Percentiles rank a stretch among this genome's conserved stretches.
phyloP scores from a whole-genome alignment of 1,140 invertebrate genomes.

The Drosophila yakuba region DNA sequence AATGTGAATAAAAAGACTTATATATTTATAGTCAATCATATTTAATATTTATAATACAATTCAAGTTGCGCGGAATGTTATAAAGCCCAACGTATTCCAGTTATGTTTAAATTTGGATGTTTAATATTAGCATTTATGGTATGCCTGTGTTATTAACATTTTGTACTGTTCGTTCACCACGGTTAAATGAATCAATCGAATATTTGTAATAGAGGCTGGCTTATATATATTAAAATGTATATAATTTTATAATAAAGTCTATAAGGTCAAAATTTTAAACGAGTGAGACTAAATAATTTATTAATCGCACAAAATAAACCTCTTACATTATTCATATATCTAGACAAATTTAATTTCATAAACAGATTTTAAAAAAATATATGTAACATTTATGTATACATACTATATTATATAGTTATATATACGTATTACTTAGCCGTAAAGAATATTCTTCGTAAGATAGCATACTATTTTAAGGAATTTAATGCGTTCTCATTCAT shows the following conservation, averaged over 20 bases:
- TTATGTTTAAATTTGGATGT: constrained; percentile 4
- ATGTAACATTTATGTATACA: constrained; percentile 14
- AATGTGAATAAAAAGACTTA: constrained; percentile 79
- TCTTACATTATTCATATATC: constrained; percentile 19
- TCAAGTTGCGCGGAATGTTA: constrained; percentile 39
- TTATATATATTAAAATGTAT: constrained; percentile 13
- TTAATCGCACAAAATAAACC: constrained; percentile 48
- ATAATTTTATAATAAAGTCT: constrained; percentile 22
- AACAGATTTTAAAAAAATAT: constrained; percentile 9
- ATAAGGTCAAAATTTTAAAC: constrained; percentile 51
- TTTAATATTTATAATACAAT: constrained; percentile 39
- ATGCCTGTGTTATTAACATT: constrained; percentile 19
- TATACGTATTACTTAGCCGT: constrained; percentile 11
- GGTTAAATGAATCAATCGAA: constrained; percentile 8
- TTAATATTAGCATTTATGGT: constrained; percentile 6
- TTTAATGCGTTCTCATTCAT: constrained; percentile 1
- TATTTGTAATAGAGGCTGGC: constrained; percentile 21
- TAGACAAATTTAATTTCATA: constrained; percentile 50
- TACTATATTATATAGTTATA: constrained; percentile 10
- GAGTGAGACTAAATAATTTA: constrained; percentile 68
- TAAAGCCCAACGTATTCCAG: constrained; percentile 11
- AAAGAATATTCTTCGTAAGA: constrained; percentile 15
- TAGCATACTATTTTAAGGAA: not conserved
- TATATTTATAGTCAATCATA: constrained; percentile 68
- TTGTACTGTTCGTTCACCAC: not conserved